Evolutionary conservation across 2,888 invertebrate species (phyloP).

Genomic region (Dusona sp.): DNA sequence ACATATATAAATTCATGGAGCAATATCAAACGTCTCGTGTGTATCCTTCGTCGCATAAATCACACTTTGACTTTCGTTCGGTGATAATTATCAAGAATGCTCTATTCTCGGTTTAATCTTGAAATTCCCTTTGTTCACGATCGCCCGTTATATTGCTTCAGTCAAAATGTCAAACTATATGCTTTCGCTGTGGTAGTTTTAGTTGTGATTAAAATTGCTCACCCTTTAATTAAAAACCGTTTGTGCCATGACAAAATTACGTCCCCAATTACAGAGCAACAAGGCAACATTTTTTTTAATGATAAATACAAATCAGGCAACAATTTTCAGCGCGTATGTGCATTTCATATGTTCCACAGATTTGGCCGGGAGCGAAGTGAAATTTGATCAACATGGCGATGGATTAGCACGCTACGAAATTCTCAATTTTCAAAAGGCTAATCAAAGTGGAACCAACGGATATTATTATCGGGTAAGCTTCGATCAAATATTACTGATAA

Average conservation of each 20-base stretch:
- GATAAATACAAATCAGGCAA: background rate
- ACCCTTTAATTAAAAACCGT: background rate
- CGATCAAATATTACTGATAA: background rate
- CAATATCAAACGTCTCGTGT: slow-evolving; percentile 48
- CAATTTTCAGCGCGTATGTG: background rate
- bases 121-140: slow-evolving; percentile 34
- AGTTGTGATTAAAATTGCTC: background rate
- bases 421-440: slow-evolving; percentile 88
- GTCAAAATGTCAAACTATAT: background rate
- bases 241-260: slow-evolving; percentile 3
- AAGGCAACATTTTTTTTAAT: background rate
- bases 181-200: background rate
- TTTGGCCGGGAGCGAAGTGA: slow-evolving; percentile 88
- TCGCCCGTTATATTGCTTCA: slow-evolving; percentile 23
- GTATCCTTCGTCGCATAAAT: slow-evolving; percentile 30
- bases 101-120: slow-evolving; percentile 53
- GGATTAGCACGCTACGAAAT: slow-evolving; percentile 91
- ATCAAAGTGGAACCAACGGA: slow-evolving; percentile 83
- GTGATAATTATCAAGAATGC: slow-evolving; percentile 41
- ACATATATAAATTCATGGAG: slow-evolving; percentile 23
- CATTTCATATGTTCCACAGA: slow-evolving; percentile 83
- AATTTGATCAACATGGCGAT: slow-evolving; percentile 90
- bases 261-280: background rate
- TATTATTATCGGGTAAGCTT: slow-evolving; percentile 86
- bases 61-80: slow-evolving; percentile 38